Base-by-base conservation (phyloP, 2,797 vertebrate species). In the Pristis pectinata region DNA sequence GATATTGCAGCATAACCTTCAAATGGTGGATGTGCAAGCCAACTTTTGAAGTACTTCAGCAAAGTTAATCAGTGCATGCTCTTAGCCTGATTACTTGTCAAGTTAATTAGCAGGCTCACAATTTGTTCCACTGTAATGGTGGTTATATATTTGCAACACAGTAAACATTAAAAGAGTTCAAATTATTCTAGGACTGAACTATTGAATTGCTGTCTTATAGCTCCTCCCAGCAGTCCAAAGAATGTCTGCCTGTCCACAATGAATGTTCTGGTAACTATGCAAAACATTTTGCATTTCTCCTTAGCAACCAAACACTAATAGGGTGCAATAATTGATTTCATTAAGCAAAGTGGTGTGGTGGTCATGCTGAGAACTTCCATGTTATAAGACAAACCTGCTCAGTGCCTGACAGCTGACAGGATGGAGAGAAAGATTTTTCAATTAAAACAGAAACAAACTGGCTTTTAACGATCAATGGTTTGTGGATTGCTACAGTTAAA, bases 251-350 rank as follows among this genome's bases (percentile, higher is more conserved):
- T 74, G 41, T 53, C 13, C 70, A 27, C 37, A 53, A 30, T 93
- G 3, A 72, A 72, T 70, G 92, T 94, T 94, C 49, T n/a, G 70
- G 70, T n/a, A 56, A n/a, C 92, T 56, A 94, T 94, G 92, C 92
- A 76, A 76, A 94, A 76, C 44, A 82, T 82, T 76, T 74, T 34
- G 30, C 11, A 15, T 49, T 4, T 70, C 67, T 74, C 92, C 92
- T 11, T 19, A 76, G 70, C 70, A 74, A 53, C 61, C 27, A 70
- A 67, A 44, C 6, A 74, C 70, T 34, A 56, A 72, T 17, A 53
- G 72, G 44, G 27, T 34, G 27, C 27, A 74, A 49, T 94, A 34
- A 94, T 94, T 94, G 70, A 94, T 94, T 76, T 94, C 44, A 94
- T 94, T 76, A 56, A n/a, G 44, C 70, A 53, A 53, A 76, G 44